Conservation (phyloP, 2,888 invertebrate genomes). For the Melanostoma mellinum region DNA sequence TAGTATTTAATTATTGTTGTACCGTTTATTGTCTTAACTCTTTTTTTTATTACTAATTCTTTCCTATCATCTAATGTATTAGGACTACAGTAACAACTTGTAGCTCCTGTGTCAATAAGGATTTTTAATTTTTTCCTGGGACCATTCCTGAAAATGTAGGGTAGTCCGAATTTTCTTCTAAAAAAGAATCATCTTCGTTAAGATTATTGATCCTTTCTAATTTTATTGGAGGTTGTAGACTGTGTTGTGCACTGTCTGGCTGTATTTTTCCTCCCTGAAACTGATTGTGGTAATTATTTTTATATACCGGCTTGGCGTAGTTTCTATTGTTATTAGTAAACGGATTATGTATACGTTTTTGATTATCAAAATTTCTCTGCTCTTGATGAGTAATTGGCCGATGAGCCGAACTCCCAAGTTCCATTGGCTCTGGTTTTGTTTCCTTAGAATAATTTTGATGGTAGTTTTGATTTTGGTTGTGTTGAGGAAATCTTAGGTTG, state of each 20-base stretch:
- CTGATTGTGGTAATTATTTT: neutral
- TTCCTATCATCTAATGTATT: neutral
- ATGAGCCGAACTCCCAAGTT: neutral
- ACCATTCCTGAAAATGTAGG: constrained; percentile 8
- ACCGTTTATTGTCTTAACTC: constrained; percentile 7
- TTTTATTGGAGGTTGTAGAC: neutral
- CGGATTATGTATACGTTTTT: too few relatives aligned
- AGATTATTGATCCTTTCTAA: constrained; percentile 1
- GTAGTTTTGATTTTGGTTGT: too few relatives aligned
- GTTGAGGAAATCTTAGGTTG: too few relatives aligned
- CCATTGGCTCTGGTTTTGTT: constrained; percentile 19
- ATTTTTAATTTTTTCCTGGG: constrained; percentile 1
- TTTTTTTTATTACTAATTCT: constrained; percentile 1
- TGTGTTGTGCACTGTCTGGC: constrained; percentile 4
- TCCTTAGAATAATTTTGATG: too few relatives aligned
- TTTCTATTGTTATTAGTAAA: too few relatives aligned
- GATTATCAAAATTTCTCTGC: neutral
- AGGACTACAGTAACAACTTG: constrained; percentile 3
- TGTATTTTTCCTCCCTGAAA: neutral
- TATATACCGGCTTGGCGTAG: neutral
- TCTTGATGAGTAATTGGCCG: neutral
- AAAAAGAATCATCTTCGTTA: constrained; percentile 17
- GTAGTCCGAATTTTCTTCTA: neutral
- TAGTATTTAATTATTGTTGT: too few relatives aligned
- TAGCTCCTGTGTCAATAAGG: constrained; percentile 19